phyloP scores from a whole-genome alignment of 2,113 vertebrate species.

The Oenanthe melanoleuca region DNA sequence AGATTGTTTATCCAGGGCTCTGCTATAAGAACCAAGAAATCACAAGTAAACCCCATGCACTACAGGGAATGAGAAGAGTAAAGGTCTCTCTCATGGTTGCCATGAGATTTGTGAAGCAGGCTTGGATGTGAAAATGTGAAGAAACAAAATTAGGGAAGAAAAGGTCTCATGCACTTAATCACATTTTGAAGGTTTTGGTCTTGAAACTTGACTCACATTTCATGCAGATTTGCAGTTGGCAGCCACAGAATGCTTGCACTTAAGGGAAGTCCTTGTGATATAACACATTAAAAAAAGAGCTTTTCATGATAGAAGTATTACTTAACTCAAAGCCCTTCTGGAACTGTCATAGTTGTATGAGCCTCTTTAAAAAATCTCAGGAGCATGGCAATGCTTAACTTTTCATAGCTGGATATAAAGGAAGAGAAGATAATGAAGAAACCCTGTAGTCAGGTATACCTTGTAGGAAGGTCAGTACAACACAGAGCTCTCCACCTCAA shows the following conservation, averaged over 20 bases:
- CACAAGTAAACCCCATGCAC: background rate
- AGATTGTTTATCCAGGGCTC: background rate
- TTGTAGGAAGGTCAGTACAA: background rate
- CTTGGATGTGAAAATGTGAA: background rate
- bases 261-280: background rate
- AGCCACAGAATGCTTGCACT: background rate
- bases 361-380: background rate
- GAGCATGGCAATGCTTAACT: background rate
- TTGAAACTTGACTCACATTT: background rate
- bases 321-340: background rate
- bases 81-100: background rate
- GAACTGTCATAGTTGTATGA: background rate
- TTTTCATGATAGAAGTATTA: background rate
- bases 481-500: background rate
- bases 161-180: background rate
- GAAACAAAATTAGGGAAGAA: background rate
- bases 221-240: background rate
- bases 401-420: background rate
- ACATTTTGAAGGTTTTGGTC: background rate
- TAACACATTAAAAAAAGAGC: background rate
- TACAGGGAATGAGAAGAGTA: background rate
- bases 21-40: background rate
- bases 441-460: background rate
- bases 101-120: background rate
- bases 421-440: background rate